These are phyloP conservation scores for Manis pentadactyla DNA, from an alignment of 2,797 vertebrate species.

Conservation along the genomic window DNA sequence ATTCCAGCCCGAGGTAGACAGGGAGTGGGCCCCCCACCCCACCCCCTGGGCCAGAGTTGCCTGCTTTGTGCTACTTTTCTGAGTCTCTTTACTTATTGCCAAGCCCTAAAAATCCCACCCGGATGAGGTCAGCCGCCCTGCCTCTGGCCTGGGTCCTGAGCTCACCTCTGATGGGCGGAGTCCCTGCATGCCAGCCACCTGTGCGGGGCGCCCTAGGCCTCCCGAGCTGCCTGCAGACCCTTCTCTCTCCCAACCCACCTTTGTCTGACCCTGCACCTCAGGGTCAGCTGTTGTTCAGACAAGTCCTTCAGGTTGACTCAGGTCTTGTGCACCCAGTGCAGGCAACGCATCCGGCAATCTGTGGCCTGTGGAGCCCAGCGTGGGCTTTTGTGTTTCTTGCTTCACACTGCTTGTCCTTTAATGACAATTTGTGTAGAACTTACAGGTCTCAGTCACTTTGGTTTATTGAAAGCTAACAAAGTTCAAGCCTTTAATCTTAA, in stretches of 20 bases:
- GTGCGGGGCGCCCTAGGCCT: fast-evolving
- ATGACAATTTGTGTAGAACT: background rate
- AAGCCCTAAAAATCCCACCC: background rate
- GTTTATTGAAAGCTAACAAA: background rate
- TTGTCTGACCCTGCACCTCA: background rate
- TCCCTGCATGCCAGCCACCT: no score
- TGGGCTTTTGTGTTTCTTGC: no score
- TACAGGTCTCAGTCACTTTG: background rate
- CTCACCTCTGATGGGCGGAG: background rate
- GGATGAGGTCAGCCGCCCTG: background rate
- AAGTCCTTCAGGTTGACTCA: background rate
- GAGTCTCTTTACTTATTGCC: background rate
- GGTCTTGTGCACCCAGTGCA: background rate
- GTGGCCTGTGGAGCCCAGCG: background rate
- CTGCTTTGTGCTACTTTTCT: background rate
- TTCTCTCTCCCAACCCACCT: background rate
- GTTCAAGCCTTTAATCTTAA: background rate
- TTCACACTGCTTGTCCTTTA: background rate
- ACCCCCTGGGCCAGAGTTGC: fast-evolving
- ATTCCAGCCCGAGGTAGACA: fast-evolving
- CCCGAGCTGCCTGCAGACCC: background rate
- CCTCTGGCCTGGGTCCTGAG: background rate
- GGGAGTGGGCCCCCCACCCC: background rate
- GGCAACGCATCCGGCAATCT: background rate
- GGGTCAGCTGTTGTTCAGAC: background rate